A percentile compares a stretch with the other conserved stretches of the same genome.
These are phyloP conservation scores for Colinus virginianus DNA, from an alignment of 2,113 vertebrate genomes.

Conservation along the genomic window DNA sequence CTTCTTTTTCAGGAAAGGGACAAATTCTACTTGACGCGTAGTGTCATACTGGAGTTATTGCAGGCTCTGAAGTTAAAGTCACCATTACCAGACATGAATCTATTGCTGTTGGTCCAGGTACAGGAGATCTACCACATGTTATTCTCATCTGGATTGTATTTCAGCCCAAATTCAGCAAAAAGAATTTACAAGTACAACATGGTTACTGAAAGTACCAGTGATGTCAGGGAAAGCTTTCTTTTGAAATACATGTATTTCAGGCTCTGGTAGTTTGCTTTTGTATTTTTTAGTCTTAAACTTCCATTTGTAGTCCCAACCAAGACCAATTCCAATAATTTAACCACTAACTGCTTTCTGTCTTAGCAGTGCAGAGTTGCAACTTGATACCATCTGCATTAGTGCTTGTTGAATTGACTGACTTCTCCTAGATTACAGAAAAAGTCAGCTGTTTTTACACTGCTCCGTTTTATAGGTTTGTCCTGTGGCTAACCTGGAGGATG, in stretches of 20 bases:
- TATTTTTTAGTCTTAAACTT: background rate
- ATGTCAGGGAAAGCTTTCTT: background rate
- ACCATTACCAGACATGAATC: slow-evolving; percentile 94
- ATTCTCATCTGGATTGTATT: background rate
- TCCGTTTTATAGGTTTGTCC: background rate
- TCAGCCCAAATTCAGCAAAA: background rate
- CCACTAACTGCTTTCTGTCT: background rate
- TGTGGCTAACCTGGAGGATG: background rate
- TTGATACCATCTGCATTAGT: background rate
- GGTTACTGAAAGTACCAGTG: background rate
- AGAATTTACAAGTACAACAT: background rate
- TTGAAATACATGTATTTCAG: background rate
- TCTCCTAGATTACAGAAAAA: background rate
- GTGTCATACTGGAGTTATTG: slow-evolving; percentile 94
- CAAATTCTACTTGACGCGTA: slow-evolving; percentile 97
- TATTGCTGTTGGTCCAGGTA: slow-evolving; percentile 97
- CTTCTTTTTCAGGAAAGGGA: slow-evolving; percentile 90
- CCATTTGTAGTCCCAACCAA: background rate
- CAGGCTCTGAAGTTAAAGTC: slow-evolving; percentile 98
- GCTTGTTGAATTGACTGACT: background rate
- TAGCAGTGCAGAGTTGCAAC: background rate
- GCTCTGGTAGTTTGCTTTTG: background rate
- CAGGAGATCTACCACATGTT: background rate
- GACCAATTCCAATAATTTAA: background rate
- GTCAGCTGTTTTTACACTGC: background rate